These are phyloP conservation scores for Caenorhabditis brenneri DNA, from an alignment of 1,140 invertebrate genomes.

Conservation along the genomic window DNA sequence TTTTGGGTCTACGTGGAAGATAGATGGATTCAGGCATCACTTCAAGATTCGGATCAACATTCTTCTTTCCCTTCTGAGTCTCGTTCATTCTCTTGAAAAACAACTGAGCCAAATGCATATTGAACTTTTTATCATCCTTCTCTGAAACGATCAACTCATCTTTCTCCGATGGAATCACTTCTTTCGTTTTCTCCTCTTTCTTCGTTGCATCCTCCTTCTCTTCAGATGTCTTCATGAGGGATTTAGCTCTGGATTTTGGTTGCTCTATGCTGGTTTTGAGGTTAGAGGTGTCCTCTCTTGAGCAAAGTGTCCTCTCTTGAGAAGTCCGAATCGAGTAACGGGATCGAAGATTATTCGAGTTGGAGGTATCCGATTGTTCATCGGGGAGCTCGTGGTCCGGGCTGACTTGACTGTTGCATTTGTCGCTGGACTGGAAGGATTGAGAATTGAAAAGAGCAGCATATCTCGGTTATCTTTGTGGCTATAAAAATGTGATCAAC, in stretches of 20 bases:
- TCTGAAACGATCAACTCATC: background rate
- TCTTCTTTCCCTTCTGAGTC: background rate
- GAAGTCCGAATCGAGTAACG: background rate
- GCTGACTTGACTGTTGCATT: no score
- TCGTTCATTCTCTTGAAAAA: constrained; percentile 9
- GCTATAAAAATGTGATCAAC: no score
- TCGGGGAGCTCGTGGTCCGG: no score
- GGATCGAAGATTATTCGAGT: background rate
- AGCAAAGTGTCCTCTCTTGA: background rate
- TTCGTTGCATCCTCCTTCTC: background rate
- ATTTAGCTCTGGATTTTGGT: background rate
- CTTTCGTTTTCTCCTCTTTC: background rate
- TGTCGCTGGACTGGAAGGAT: no score
- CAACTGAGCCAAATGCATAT: constrained; percentile 3
- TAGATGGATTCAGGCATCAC: background rate
- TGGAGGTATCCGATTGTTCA: background rate
- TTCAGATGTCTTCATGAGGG: background rate
- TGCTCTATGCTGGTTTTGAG: background rate
- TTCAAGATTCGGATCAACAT: background rate
- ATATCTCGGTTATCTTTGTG: no score
- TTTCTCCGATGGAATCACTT: background rate
- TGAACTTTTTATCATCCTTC: background rate
- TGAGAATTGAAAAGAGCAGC: no score
- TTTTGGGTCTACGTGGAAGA: background rate
- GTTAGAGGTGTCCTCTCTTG: background rate